These are phyloP conservation scores for Colistium nudipinnis DNA, from an alignment of 2,113 vertebrate genomes.

Conservation along the genomic window DNA sequence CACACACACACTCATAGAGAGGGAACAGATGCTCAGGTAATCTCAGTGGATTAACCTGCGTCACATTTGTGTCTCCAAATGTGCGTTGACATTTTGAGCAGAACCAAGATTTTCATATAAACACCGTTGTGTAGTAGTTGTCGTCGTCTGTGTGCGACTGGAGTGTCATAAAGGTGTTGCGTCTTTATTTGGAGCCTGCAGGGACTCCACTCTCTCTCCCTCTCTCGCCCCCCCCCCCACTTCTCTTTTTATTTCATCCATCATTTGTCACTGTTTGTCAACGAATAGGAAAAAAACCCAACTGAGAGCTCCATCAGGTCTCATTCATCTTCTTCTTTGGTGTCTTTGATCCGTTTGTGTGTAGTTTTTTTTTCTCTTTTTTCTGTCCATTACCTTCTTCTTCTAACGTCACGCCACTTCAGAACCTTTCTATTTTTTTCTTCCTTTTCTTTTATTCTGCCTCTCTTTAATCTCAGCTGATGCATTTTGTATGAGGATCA, in stretches of 20 bases:
- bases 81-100: not conserved
- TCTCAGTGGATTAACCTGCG: not conserved
- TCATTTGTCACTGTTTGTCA: constrained; percentile 68
- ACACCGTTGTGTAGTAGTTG: too few species aligned
- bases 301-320: constrained; percentile 49
- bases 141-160: constrained; percentile 16
- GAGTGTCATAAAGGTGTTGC: constrained; percentile 47
- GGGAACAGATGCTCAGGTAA: not conserved
- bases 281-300: constrained; percentile 58
- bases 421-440: not conserved
- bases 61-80: constrained; percentile 2
- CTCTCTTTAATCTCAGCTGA: not conserved
- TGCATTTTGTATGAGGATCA: not conserved
- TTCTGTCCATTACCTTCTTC: not conserved
- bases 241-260: constrained; percentile 62
- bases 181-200: constrained; percentile 41
- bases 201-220: constrained; percentile 29
- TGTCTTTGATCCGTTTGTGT: constrained; percentile 31
- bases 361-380: constrained; percentile 1
- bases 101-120: not conserved
- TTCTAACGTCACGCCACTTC: not conserved
- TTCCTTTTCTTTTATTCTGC: not conserved
- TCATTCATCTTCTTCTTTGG: constrained; percentile 56
- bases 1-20: constrained; percentile 5
- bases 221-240: constrained; percentile 24